Evolutionary conservation across 2,888 invertebrate species (phyloP), one percentile per base, ranked within the genome.

Genomic region (Orchestes rusci): DNA sequence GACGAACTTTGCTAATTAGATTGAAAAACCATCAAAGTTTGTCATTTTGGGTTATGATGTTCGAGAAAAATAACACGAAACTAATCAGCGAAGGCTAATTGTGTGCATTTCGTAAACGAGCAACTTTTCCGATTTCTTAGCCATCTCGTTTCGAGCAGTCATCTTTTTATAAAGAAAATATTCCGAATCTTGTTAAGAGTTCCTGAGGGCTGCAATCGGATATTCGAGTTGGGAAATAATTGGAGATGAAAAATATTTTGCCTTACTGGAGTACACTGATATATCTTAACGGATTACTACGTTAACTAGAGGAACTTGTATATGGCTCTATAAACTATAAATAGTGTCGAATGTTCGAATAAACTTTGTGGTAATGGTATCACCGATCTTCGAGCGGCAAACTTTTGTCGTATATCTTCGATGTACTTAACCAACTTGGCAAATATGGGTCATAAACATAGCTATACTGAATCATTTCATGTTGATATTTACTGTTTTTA

Each of bases 1-100:
- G 41, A 46, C 41, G 37, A 46, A 46, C 29, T 46, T 42, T n/a
- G 39, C 46, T 46, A 46, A 46, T 46, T 46, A 38, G 35, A 38
- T 48, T 39, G 39, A 39, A 45, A 43, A 45, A 34, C 40, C 45
- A 48, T 48, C 47, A 51, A 45, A 51, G 42, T 48, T 46, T 46
- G 39, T 37, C 46, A 32, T 45, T 52, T 52, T 43, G 41, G 30
- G 36, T 44, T 45, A 35, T 45, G 32, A 37, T 36, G 27, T 41
- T 43, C 20, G 18, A 5, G 27, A 45, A 40, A 39, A 45, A 44
- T 27, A 45, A 33, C 39, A 31, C 32, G 36, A 37, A 45, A 37
- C 41, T 45, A 39, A 45, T 45, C 45, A 45, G 37, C 19, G 15
- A 17, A 19, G 23, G 35, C 40, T 45, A 45, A 45, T 45, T 45